Conservation (phyloP, 2,888 invertebrate species). For the Stramonita haemastoma region DNA sequence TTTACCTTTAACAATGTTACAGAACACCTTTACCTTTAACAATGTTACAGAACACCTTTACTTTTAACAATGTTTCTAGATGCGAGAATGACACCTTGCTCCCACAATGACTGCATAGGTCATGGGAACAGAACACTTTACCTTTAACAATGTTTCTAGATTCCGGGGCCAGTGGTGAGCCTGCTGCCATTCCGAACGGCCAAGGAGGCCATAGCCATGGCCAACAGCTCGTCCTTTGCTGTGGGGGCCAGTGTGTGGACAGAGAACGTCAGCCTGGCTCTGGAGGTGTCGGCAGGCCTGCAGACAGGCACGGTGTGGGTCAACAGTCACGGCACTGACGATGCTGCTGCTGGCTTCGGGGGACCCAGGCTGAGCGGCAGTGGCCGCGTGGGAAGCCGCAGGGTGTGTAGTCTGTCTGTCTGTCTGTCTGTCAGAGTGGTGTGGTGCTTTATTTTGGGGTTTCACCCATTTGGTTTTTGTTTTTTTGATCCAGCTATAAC, state of each 20-base stretch:
- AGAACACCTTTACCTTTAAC: too few relatives aligned
- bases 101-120: too few relatives aligned
- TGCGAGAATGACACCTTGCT: too few relatives aligned
- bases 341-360: slow-evolving; percentile 79
- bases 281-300: slow-evolving; percentile 80
- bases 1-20: too few relatives aligned
- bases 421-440: background rate
- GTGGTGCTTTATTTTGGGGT: too few relatives aligned
- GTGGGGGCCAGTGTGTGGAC: slow-evolving; percentile 81
- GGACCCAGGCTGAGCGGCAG: slow-evolving; percentile 80
- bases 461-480: too few relatives aligned
- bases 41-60: too few relatives aligned
- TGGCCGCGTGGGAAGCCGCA: slow-evolving; percentile 80
- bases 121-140: slow-evolving; percentile 6
- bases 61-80: too few relatives aligned
- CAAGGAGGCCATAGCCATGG: slow-evolving; percentile 81
- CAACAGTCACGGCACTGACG: slow-evolving; percentile 80
- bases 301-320: slow-evolving; percentile 81
- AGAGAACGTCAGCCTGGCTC: slow-evolving; percentile 80
- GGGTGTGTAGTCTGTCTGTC: slow-evolving; percentile 64
- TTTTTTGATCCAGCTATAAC: too few relatives aligned
- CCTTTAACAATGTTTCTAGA: slow-evolving; percentile 63
- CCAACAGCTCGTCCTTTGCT: slow-evolving; percentile 80
- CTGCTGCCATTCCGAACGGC: slow-evolving; percentile 80
- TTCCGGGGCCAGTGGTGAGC: slow-evolving; percentile 78